Evolutionary conservation across 2,113 vertebrate genomes (phyloP).

Genomic region (Sorex araneus): DNA sequence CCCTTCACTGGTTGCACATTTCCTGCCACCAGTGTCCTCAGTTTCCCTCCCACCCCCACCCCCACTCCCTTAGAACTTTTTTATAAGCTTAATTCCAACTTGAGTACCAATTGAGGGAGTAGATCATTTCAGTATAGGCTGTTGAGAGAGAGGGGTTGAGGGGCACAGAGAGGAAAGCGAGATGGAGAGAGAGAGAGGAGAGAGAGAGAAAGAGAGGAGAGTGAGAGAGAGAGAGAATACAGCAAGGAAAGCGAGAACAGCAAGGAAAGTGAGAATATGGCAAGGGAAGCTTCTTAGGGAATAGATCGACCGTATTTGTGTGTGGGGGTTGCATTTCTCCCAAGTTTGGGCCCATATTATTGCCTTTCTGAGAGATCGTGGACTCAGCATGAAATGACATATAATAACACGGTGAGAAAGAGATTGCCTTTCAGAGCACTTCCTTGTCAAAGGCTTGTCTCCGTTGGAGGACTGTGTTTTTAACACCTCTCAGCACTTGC

Average conservation of each 20-base stretch:
- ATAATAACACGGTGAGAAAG: not conserved
- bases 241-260: not conserved
- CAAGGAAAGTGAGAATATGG: not conserved
- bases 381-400: not conserved
- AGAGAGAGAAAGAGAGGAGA: too few species aligned
- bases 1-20: too few species aligned
- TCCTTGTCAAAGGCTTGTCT: not conserved
- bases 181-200: too few species aligned
- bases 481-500: conserved; percentile 57
- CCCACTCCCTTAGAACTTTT: too few species aligned
- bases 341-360: not conserved
- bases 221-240: too few species aligned
- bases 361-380: not conserved
- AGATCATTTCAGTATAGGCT: too few species aligned
- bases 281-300: not conserved
- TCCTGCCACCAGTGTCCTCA: too few species aligned
- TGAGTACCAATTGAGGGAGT: not conserved
- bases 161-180: too few species aligned
- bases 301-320: not conserved
- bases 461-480: not conserved
- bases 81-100: not conserved
- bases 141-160: too few species aligned
- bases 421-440: not conserved
- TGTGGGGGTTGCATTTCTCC: not conserved
- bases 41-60: too few species aligned